phyloP scores from a whole-genome alignment of 1,140 invertebrate species.

The Drosophila navojoa region DNA sequence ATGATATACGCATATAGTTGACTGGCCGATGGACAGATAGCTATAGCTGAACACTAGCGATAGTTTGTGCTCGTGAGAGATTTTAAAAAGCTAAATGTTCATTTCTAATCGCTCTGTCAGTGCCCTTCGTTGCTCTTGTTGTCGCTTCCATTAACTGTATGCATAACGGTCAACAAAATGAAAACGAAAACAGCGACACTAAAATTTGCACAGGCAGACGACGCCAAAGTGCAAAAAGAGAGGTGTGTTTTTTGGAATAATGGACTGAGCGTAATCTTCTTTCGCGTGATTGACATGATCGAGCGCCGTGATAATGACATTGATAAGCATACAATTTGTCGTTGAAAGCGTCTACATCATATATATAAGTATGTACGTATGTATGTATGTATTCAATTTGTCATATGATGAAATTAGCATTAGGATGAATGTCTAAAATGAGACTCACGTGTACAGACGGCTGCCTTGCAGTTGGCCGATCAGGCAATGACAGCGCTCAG shows the following conservation, averaged over 20 bases:
- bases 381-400: not conserved
- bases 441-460: constrained; percentile 72
- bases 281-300: constrained; percentile 61
- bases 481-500: constrained; percentile 60
- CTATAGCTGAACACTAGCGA: not conserved
- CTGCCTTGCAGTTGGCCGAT: constrained; percentile 69
- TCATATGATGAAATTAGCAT: constrained; percentile 47
- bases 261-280: constrained; percentile 18
- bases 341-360: too few species aligned
- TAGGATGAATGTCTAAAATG: not conserved
- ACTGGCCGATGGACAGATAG: not conserved
- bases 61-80: not conserved
- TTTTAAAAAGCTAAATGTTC: constrained; percentile 4
- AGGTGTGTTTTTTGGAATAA: constrained; percentile 8
- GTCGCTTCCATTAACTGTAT: constrained; percentile 35
- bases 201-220: constrained; percentile 23
- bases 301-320: constrained; percentile 47
- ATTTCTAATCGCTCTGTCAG: not conserved
- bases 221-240: constrained; percentile 23
- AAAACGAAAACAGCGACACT: constrained; percentile 25
- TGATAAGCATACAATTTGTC: constrained; percentile 40
- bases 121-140: constrained; percentile 15
- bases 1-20: not conserved
- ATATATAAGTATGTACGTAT: not conserved
- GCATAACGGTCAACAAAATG: constrained; percentile 42